A percentile compares a stretch with the other conserved stretches of the same genome.
These are phyloP conservation scores for Germaria angustata DNA, from an alignment of 2,888 invertebrate genomes.

Conservation along the genomic window DNA sequence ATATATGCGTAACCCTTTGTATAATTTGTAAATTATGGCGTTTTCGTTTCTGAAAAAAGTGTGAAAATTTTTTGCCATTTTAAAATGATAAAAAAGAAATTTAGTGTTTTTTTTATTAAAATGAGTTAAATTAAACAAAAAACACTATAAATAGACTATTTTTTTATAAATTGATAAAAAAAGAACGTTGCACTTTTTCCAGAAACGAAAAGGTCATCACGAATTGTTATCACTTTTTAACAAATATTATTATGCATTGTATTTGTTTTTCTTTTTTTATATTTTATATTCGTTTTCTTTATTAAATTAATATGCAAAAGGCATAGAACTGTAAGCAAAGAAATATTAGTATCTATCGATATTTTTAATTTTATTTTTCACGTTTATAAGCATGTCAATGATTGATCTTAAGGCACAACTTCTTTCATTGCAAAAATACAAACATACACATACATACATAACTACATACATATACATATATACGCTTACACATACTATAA, in stretches of 20 bases:
- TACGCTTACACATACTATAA: neutral
- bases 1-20: too few relatives aligned
- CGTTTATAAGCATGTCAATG: constrained; percentile 8
- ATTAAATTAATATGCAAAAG: constrained; percentile 49
- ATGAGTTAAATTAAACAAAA: too few relatives aligned
- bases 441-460: neutral
- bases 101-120: too few relatives aligned
- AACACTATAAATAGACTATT: too few relatives aligned
- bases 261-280: neutral
- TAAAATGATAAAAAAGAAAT: too few relatives aligned
- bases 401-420: constrained; percentile 29
- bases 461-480: neutral
- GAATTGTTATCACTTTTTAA: too few relatives aligned
- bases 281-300: neutral
- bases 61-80: too few relatives aligned
- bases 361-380: neutral
- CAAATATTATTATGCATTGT: too few relatives aligned
- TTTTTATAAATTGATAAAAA: neutral
- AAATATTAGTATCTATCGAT: neutral
- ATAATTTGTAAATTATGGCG: too few relatives aligned
- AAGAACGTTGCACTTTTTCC: too few relatives aligned
- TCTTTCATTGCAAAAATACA: neutral
- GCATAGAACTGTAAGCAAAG: constrained; percentile 10
- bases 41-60: too few relatives aligned
- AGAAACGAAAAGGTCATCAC: too few relatives aligned